A percentile compares a stretch with the other conserved stretches of the same genome.
These are phyloP conservation scores for Argyresthia goedartella DNA, from an alignment of 2,888 invertebrate genomes.

Conservation along the genomic window DNA sequence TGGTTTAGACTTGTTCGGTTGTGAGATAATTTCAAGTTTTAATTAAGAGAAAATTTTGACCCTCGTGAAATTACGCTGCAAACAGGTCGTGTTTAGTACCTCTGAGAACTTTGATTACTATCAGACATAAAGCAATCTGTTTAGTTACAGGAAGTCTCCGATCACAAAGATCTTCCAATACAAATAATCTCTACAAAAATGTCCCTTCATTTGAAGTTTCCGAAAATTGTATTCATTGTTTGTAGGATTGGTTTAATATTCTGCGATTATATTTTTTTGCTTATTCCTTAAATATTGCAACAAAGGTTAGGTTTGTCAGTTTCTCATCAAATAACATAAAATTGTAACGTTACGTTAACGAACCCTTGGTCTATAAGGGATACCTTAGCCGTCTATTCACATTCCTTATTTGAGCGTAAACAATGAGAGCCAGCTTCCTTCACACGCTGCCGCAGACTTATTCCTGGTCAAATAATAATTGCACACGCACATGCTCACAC, in stretches of 20 bases:
- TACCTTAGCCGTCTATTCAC: slow-evolving; percentile 45
- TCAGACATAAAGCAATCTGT: no score
- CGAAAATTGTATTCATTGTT: background rate
- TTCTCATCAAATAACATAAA: slow-evolving; percentile 43
- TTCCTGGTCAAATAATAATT: slow-evolving; percentile 71
- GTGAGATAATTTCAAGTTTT: slow-evolving; percentile 56
- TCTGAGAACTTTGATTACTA: no score
- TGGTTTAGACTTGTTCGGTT: slow-evolving; percentile 48
- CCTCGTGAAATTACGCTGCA: background rate
- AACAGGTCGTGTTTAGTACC: no score
- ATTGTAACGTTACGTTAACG: slow-evolving; percentile 51
- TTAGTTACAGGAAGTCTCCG: background rate
- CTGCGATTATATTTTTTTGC: slow-evolving; percentile 12
- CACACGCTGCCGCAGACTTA: slow-evolving; percentile 66
- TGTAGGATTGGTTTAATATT: background rate
- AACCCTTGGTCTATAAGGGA: slow-evolving; percentile 31
- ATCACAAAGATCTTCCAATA: background rate
- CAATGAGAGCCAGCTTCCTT: slow-evolving; percentile 63
- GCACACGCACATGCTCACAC: slow-evolving; percentile 46
- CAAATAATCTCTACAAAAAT: slow-evolving; percentile 10
- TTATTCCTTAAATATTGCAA: slow-evolving; percentile 11
- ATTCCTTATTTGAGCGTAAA: slow-evolving; percentile 68
- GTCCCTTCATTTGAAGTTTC: slow-evolving; percentile 6
- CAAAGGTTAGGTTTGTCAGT: slow-evolving; percentile 26
- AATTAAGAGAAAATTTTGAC: slow-evolving; percentile 37